Evolutionary conservation across 2,113 vertebrate species (phyloP), one percentile per base, ranked within the genome.

Genomic region (Myrmophylax atrothorax): DNA sequence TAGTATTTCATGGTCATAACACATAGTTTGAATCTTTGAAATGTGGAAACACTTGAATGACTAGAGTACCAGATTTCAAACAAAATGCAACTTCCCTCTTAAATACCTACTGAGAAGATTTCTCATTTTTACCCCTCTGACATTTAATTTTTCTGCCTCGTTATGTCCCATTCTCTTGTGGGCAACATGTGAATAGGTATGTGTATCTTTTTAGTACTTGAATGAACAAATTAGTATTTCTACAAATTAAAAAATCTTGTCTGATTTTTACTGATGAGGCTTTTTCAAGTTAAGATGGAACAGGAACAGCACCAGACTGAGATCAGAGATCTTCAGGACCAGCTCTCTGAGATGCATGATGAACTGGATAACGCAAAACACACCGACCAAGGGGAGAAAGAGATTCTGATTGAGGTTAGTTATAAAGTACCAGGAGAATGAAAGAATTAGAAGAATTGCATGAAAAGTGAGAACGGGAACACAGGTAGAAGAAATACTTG

Each of bases 281-380:
- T 99, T 87, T 99, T 99, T 95, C 98, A 99, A 98, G 98, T 99
- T 95, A 99, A 99, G 97, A 99, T 99, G 98, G 99, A 99, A 79
- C 98, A 98, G 79, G 99, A 99, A 40, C 98, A 99, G 89, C 98
- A 99, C 93, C 99, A 99, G 98, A 99, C 98, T 0, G 99, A 99
- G 97, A 99, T 99, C 97, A 97, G 99, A 95, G 99, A 99, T 96
- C 98, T 99, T 96, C 99, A 99, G 95, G 99, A 99, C 87, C 99
- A 99, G 96, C 98, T 99, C 60, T 99, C 99, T 4, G 99, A 99
- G 97, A 99, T 99, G 99, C 99, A 99, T 0, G 99, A 99, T 50
- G 99, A 99, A 92, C 97, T 99, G 35, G 99, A 99, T 96, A 95
- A 94, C 0, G 99, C 99, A 62, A 99, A 99, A 94, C 98, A 94